Percentiles rank a stretch among this genome's conserved stretches.
These are phyloP conservation scores for Eolophus roseicapilla DNA, from an alignment of 2,113 vertebrate species.

Conservation along the genomic window DNA sequence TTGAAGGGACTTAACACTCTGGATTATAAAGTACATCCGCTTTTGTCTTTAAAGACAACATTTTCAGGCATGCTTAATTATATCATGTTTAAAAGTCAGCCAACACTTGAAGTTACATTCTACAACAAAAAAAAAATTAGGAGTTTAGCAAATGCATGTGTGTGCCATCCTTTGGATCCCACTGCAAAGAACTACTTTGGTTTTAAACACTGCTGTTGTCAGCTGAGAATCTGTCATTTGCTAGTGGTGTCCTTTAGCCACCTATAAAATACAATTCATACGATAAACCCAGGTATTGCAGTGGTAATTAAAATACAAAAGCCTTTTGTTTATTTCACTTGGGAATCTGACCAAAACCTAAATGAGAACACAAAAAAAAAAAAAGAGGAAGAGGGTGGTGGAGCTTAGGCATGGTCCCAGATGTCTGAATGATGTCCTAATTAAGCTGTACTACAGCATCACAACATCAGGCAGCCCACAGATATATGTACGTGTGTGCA, in stretches of 20 bases:
- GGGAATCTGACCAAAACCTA: slow-evolving; percentile 41
- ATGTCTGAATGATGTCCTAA: slow-evolving; percentile 56
- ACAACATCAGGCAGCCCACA: not conserved
- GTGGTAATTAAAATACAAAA: slow-evolving; percentile 64
- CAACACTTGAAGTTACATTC: slow-evolving; percentile 1
- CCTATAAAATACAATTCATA: slow-evolving; percentile 6
- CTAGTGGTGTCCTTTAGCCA: slow-evolving; percentile 2
- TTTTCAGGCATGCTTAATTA: slow-evolving; percentile 25
- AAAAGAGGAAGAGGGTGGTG: not conserved
- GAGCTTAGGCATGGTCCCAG: not conserved
- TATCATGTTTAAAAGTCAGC: slow-evolving; percentile 40
- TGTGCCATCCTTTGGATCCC: not conserved
- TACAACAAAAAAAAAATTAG: not conserved
- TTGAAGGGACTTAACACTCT: not conserved
- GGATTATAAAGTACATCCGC: slow-evolving; percentile 14
- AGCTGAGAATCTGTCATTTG: slow-evolving; percentile 31
- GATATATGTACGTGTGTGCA: not conserved
- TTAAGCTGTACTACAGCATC: slow-evolving; percentile 33
- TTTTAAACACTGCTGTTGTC: not conserved
- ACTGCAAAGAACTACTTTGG: not conserved
- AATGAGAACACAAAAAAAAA: not conserved
- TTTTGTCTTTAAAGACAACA: not conserved
- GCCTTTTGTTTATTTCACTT: slow-evolving; percentile 58
- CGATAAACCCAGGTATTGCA: slow-evolving; percentile 48
- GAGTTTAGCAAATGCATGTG: not conserved